Evolutionary conservation across 92 coral and sea anemone genomes (phyloP).

Genomic region (Micromussa lordhowensis): DNA sequence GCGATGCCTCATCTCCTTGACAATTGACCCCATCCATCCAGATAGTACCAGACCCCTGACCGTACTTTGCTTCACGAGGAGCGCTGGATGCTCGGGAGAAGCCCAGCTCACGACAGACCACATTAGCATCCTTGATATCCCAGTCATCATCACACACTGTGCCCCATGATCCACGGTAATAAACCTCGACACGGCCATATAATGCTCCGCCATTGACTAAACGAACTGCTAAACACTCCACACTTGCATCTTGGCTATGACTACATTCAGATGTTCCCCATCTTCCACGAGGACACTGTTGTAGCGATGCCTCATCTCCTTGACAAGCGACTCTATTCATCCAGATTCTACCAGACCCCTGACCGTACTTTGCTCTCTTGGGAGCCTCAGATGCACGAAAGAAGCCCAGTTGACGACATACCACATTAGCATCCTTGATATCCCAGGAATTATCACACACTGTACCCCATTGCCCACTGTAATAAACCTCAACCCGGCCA

Average conservation of each 20-base stretch:
- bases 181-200: constrained; percentile 3
- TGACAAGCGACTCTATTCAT: no score
- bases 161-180: not conserved
- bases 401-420: not conserved
- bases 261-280: not conserved
- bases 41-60: not conserved
- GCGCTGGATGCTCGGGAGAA: not conserved
- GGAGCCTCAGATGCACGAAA: not conserved
- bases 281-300: no score
- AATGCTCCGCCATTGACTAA: not conserved
- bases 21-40: not conserved
- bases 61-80: not conserved
- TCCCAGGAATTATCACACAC: constrained; percentile 8
- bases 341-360: no score
- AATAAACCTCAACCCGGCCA: constrained; percentile 2
- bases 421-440: not conserved
- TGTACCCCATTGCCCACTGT: not conserved
- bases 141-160: constrained; percentile 13
- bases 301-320: no score
- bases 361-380: not conserved
- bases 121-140: constrained; percentile 1
- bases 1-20: not conserved
- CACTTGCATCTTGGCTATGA: not conserved
- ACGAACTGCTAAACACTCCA: not conserved
- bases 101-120: not conserved